Conservation (phyloP, 1,140 invertebrate species). For the Drosophila parvula region DNA sequence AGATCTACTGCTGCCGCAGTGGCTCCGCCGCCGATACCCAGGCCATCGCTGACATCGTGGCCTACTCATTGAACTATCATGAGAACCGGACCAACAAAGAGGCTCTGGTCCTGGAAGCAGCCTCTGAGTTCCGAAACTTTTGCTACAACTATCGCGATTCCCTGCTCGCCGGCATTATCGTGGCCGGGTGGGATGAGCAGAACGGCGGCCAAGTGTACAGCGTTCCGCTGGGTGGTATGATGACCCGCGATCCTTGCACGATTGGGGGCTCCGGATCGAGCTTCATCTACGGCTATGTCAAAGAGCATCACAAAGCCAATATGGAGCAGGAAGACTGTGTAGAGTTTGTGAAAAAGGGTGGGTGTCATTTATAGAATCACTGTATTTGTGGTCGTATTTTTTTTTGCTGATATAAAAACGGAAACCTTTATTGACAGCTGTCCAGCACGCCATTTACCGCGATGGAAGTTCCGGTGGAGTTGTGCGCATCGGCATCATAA, state of each 20-base stretch:
- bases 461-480: constrained; percentile 98
- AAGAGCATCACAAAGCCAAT: constrained; percentile 92
- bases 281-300: constrained; percentile 97
- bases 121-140: constrained; percentile 95
- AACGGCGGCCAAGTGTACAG: constrained; percentile 95
- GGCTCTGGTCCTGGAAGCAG: constrained; percentile 94
- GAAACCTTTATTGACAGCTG: constrained; percentile 86
- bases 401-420: too few species aligned
- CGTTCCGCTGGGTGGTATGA: constrained; percentile 97
- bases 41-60: constrained; percentile 98
- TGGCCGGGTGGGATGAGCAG: constrained; percentile 97
- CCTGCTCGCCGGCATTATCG: constrained; percentile 95
- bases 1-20: constrained; percentile 98
- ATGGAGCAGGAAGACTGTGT: constrained; percentile 95
- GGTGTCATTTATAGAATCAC: constrained; percentile 50
- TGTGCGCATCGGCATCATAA: constrained; percentile 95
- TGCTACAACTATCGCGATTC: constrained; percentile 98
- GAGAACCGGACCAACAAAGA: constrained; percentile 92
- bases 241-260: constrained; percentile 93
- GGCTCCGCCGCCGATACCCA: constrained; percentile 99
- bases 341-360: constrained; percentile 93
- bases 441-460: constrained; percentile 95
- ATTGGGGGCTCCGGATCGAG: constrained; percentile 98
- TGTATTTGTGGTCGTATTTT: neutral
- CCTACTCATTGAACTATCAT: constrained; percentile 88